Percentiles rank a stretch among this genome's conserved stretches.
These are phyloP conservation scores for Hyposoter didymator DNA, from an alignment of 2,888 invertebrate genomes.

Conservation along the genomic window DNA sequence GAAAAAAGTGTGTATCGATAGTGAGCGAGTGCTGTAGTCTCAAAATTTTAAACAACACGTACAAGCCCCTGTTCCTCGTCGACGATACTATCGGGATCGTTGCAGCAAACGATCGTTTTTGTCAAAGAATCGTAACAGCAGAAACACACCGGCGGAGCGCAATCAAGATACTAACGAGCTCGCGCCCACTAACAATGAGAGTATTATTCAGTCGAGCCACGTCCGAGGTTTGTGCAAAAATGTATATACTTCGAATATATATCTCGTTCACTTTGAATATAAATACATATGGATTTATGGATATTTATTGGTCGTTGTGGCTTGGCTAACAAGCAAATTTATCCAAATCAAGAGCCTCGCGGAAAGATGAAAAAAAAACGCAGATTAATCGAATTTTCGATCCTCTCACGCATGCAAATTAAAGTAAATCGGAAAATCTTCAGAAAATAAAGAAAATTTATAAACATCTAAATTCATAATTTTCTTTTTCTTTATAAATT, in stretches of 20 bases:
- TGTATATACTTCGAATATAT: conserved; percentile 8
- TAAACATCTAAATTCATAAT: too few species aligned
- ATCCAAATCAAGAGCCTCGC: neutral
- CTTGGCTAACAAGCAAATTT: neutral
- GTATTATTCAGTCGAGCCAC: conserved; percentile 48
- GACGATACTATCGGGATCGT: conserved; percentile 25
- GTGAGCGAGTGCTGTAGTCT: neutral
- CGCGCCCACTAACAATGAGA: conserved; percentile 52
- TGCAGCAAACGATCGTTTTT: conserved; percentile 28
- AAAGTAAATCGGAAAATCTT: too few species aligned
- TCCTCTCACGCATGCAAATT: too few species aligned
- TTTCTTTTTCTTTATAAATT: too few species aligned
- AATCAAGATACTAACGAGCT: conserved; percentile 64
- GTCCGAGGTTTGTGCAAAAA: conserved; percentile 41
- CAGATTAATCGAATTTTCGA: neutral
- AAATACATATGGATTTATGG: conserved; percentile 12
- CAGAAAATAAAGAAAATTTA: too few species aligned
- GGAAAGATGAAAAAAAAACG: neutral
- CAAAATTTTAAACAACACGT: neutral
- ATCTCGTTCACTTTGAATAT: conserved; percentile 17
- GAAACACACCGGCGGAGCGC: conserved; percentile 27
- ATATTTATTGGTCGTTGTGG: neutral
- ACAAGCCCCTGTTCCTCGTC: neutral
- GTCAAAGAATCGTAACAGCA: conserved; percentile 28
- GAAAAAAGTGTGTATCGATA: neutral